These are phyloP conservation scores for Calyptomena viridis DNA, from an alignment of 2,113 vertebrate genomes.

Conservation along the genomic window DNA sequence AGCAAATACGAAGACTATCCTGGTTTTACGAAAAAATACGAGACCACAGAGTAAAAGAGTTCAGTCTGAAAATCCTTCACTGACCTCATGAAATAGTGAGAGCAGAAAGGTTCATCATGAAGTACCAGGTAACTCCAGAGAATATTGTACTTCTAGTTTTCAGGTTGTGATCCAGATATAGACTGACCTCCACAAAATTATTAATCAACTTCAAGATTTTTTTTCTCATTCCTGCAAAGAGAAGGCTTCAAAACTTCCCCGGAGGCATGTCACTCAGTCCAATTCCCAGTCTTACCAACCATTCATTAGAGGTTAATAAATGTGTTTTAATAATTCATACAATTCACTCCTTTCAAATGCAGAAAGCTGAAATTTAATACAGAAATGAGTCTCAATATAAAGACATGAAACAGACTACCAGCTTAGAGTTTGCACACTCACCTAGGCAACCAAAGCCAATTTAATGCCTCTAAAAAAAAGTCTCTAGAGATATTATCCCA, in stretches of 20 bases:
- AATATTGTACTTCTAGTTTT: not conserved
- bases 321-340: slow-evolving; percentile 25
- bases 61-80: not conserved
- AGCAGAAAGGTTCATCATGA: not conserved
- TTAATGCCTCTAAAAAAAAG: not conserved
- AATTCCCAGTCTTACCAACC: not conserved
- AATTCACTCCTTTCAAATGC: not conserved
- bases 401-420: not conserved
- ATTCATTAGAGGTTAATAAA: not conserved
- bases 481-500: not conserved
- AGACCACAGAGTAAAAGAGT: not conserved
- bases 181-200: not conserved
- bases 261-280: not conserved
- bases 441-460: not conserved
- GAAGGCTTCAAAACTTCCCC: not conserved
- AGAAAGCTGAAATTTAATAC: not conserved
- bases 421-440: not conserved
- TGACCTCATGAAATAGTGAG: not conserved
- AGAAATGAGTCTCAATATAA: not conserved
- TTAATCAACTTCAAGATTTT: not conserved
- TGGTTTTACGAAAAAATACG: not conserved
- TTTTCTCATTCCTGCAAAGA: not conserved
- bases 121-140: not conserved
- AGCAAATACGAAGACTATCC: not conserved
- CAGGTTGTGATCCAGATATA: not conserved